Evolutionary conservation across 2,797 vertebrate genomes (phyloP).

Genomic region (Heterohyrax brucei): DNA sequence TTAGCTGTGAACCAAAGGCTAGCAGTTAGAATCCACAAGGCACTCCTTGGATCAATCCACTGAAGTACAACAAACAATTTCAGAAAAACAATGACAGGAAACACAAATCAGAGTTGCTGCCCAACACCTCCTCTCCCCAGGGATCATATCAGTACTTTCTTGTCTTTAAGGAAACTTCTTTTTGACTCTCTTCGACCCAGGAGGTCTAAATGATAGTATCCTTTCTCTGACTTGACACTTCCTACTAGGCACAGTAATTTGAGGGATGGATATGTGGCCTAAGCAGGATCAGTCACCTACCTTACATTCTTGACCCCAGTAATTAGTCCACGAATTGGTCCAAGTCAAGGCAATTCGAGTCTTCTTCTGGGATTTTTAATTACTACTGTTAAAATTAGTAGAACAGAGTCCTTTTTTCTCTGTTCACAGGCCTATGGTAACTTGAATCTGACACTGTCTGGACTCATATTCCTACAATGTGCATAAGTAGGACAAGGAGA

Average conservation of each 20-base stretch:
- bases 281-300: background rate
- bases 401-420: slow-evolving; percentile 11
- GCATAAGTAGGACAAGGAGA: slow-evolving; percentile 18
- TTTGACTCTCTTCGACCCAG: too few species aligned
- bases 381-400: slow-evolving; percentile 49
- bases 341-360: slow-evolving; percentile 62
- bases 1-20: too few species aligned
- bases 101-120: too few species aligned
- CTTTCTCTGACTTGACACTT: background rate
- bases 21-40: too few species aligned
- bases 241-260: background rate
- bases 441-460: slow-evolving; percentile 18
- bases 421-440: background rate
- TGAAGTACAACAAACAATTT: background rate
- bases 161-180: background rate
- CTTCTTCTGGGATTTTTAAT: background rate
- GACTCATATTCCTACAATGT: background rate
- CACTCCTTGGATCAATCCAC: background rate
- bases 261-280: background rate
- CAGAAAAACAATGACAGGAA: background rate
- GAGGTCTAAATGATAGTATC: background rate
- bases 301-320: background rate
- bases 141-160: background rate
- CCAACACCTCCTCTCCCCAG: background rate
- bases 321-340: background rate